phyloP scores from a whole-genome alignment of 37 sponge, comb jelly and placozoan species.

The Hexactinellida sp. region DNA sequence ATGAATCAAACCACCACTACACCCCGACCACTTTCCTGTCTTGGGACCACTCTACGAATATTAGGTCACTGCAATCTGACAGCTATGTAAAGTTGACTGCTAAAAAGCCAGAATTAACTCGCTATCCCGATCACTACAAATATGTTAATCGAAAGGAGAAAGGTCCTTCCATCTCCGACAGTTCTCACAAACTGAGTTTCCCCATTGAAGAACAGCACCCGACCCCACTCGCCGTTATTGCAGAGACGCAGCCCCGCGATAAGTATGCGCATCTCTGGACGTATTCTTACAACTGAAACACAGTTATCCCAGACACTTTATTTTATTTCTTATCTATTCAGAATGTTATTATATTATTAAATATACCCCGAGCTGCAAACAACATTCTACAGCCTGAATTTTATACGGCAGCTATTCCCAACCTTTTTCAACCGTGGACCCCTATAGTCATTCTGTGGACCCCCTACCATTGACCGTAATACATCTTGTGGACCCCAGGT shows the following conservation, averaged over 20 bases:
- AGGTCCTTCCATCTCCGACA: background rate
- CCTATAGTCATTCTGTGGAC: too few relatives aligned
- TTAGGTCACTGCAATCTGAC: background rate
- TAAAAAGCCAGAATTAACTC: background rate
- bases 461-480: too few relatives aligned
- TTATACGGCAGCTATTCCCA: too few relatives aligned
- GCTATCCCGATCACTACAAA: background rate
- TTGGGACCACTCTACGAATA: background rate
- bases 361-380: too few relatives aligned
- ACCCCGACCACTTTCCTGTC: background rate
- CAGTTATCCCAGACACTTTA: too few relatives aligned
- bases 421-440: too few relatives aligned
- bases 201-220: background rate
- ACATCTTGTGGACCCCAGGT: too few relatives aligned
- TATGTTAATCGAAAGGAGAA: background rate
- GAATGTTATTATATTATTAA: background rate
- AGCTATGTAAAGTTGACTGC: background rate
- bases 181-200: background rate
- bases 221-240: background rate
- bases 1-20: background rate
- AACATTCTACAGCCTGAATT: too few relatives aligned
- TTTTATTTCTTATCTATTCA: background rate
- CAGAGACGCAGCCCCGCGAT: background rate
- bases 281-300: background rate
- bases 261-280: constrained; percentile 4